Conservation (phyloP, 2,797 vertebrate species). For the Nannoperca obscura region DNA sequence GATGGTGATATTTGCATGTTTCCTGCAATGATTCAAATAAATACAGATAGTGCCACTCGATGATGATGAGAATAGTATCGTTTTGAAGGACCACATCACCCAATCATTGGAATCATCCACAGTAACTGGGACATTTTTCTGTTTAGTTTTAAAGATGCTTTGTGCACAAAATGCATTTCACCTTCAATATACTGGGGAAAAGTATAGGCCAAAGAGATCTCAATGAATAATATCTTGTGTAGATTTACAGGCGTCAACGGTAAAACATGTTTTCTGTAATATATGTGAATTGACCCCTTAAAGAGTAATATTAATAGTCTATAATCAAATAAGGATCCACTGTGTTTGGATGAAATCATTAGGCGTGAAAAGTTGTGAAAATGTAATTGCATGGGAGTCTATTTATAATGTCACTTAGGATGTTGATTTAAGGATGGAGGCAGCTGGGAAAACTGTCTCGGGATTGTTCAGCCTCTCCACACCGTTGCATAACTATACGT, state of each 20-base stretch:
- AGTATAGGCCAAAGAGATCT: not conserved
- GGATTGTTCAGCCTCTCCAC: not conserved
- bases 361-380: not conserved
- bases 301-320: not conserved
- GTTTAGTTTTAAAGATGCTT: not conserved
- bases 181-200: not conserved
- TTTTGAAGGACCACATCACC: not conserved
- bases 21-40: slow-evolving; percentile 13
- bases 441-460: not conserved
- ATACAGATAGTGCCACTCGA: not conserved
- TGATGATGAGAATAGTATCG: not conserved
- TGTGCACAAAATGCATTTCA: not conserved
- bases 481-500: too few species aligned
- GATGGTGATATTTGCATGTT: slow-evolving; percentile 22
- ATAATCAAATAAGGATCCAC: not conserved
- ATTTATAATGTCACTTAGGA: not conserved
- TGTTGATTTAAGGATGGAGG: not conserved
- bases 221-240: not conserved
- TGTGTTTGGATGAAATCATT: not conserved
- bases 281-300: not conserved
- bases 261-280: not conserved
- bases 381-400: not conserved
- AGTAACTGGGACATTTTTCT: not conserved
- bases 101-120: not conserved
- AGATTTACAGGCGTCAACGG: not conserved